Evolutionary conservation across 2,888 invertebrate genomes (phyloP), one percentile per base, ranked within the genome.

Genomic region (Lomographa bimaculata): DNA sequence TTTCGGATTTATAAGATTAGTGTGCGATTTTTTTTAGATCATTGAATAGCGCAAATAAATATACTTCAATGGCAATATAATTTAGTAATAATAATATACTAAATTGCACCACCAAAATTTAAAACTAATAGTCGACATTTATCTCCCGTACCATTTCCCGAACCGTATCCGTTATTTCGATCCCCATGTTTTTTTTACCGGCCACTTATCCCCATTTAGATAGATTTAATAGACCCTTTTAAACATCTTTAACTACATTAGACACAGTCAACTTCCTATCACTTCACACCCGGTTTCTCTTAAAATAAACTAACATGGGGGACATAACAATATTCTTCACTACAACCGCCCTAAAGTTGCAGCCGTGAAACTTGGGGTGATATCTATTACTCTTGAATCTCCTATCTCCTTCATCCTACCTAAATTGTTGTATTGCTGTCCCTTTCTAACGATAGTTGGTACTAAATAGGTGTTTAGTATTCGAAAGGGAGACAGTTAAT

Each of bases 381-480:
- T 67, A 68, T 70, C 64, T 61, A 61, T 63, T 65, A 68, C 69
- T 66, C 57, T 28, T 23, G 17, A 6, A 36, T 3, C 9, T 8
- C 1, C 23, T 27, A 35, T 78, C 82, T 54, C 71, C 64, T 44
- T 82, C 67, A 8, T 55, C 46, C 77, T 7, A 3, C 8, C 11
- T 2, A 5, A 4, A 0, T 6, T n/a, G 26, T 9, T 3, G 6
- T 18, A 33, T 62, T 42, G 3, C 37, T 25, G 1, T 76, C 71
- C 45, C 67, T 53, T 19, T 76, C 68, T 49, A 41, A 42, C 66
- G 70, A 77, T 80, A 81, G 78, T 78, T 74, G 64, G 63, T 72
- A 80, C 82, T 85, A 86, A 87, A 86, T 86, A 86, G 83, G 82
- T 80, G 81, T 87, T 89, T 87, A 86, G 86, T 85, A 87, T 86